A percentile compares a stretch with the other conserved stretches of the same genome.
These are phyloP conservation scores for Dinoponera quadriceps DNA, from an alignment of 1,140 invertebrate species.

Conservation along the genomic window DNA sequence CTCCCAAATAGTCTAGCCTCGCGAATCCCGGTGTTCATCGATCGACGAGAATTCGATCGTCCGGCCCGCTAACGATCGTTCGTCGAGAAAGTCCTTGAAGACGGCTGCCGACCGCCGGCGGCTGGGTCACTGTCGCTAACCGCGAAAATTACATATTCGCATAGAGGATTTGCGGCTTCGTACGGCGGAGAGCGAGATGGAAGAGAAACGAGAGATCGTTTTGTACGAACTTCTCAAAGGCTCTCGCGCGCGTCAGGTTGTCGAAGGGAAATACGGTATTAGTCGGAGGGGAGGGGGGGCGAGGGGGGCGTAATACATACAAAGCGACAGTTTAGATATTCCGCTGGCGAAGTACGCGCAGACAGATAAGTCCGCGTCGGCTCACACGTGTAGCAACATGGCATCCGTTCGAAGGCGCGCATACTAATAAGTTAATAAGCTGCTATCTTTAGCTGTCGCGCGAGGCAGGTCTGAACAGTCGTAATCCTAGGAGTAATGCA, in stretches of 20 bases:
- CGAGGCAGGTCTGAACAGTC: slow-evolving; percentile 36
- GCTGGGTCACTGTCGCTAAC: slow-evolving; percentile 54
- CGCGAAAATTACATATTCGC: slow-evolving; percentile 54
- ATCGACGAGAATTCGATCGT: slow-evolving; percentile 54
- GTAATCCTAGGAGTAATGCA: slow-evolving; percentile 55
- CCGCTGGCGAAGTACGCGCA: not conserved
- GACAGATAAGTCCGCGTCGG: not conserved
- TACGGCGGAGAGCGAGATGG: not conserved
- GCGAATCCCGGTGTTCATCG: slow-evolving; percentile 11
- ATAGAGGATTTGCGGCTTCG: slow-evolving; percentile 9
- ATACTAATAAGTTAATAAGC: slow-evolving; percentile 54
- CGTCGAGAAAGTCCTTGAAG: slow-evolving; percentile 45
- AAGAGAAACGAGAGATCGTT: not conserved
- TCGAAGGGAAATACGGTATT: slow-evolving; percentile 19
- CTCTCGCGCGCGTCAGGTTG: not conserved
- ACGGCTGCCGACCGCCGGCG: slow-evolving; percentile 22
- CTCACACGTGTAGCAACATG: slow-evolving; percentile 2
- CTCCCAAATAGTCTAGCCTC: slow-evolving; percentile 40
- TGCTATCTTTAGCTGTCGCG: slow-evolving; percentile 33
- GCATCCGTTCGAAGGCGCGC: slow-evolving; percentile 33
- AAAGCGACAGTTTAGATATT: slow-evolving; percentile 30
- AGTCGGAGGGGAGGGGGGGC: not conserved
- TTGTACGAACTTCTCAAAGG: slow-evolving; percentile 23
- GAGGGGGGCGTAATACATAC: not conserved
- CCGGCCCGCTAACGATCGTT: slow-evolving; percentile 45